Evolutionary conservation across 2,113 vertebrate genomes (phyloP).

Genomic region (Miniopterus natalensis): DNA sequence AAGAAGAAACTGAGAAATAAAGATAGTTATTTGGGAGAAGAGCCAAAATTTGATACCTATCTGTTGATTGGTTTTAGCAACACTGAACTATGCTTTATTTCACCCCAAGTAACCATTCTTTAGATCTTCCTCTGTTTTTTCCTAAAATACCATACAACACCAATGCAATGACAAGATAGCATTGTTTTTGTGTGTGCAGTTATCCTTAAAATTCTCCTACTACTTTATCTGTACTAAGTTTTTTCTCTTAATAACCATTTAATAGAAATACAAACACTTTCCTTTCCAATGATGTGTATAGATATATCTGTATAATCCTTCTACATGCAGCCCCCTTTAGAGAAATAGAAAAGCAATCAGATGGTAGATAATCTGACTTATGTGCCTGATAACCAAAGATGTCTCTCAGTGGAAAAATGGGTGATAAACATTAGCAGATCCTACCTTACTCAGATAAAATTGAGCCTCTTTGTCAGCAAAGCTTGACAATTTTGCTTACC

Average conservation of each 20-base stretch:
- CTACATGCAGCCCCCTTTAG: neutral
- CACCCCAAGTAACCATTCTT: neutral
- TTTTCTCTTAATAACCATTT: neutral
- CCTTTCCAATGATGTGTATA: neutral
- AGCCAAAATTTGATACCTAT: neutral
- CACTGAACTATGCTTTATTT: neutral
- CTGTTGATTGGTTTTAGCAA: neutral
- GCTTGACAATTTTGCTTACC: neutral
- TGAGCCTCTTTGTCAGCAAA: neutral
- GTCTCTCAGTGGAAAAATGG: neutral
- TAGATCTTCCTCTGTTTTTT: neutral
- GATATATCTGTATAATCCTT: neutral
- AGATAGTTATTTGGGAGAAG: neutral
- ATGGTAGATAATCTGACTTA: neutral
- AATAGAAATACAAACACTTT: constrained; percentile 40
- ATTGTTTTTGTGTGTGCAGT: neutral
- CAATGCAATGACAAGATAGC: neutral
- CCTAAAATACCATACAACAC: neutral
- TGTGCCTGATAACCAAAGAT: constrained; percentile 47
- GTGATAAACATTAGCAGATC: neutral
- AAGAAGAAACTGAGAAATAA: constrained; percentile 24
- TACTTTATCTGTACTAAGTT: neutral
- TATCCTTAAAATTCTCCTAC: constrained; percentile 1
- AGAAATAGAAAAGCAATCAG: neutral
- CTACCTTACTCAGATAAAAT: neutral